Evolutionary conservation across 2,797 vertebrate genomes (phyloP).

Genomic region (Limnodromus scolopaceus): DNA sequence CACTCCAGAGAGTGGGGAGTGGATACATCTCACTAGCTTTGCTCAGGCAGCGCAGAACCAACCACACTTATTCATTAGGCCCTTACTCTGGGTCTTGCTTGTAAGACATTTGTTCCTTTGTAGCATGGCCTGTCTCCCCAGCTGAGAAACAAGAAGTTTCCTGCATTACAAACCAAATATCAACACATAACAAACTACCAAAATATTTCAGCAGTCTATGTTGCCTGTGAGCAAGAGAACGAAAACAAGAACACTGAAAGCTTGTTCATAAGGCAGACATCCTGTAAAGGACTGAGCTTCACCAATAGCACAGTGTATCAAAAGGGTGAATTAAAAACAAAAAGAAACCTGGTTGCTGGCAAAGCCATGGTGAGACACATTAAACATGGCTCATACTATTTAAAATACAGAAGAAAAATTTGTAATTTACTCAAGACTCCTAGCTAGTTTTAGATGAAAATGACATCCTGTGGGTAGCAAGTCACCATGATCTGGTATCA

Average conservation of each 20-base stretch:
- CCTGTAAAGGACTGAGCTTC: background rate
- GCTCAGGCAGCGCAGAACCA: background rate
- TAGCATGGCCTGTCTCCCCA: background rate
- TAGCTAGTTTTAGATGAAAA: background rate
- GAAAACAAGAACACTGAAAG: background rate
- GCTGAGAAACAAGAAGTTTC: background rate
- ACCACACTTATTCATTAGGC: background rate
- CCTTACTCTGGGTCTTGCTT: background rate
- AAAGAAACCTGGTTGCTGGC: background rate
- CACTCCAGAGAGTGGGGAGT: accelerated
- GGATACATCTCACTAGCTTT: background rate
- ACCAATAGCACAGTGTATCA: background rate
- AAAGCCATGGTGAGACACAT: background rate
- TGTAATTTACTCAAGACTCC: background rate
- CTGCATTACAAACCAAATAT: background rate
- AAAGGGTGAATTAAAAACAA: background rate
- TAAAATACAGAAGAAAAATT: background rate
- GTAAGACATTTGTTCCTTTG: background rate
- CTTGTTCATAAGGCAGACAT: background rate
- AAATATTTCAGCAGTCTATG: background rate
- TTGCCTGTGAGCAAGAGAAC: background rate
- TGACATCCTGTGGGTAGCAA: background rate
- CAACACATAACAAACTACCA: background rate
- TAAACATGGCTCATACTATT: background rate
- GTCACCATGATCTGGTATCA: background rate